Evolutionary conservation across 2,113 vertebrate species (phyloP).

Genomic region (Gasterosteus aculeatus): DNA sequence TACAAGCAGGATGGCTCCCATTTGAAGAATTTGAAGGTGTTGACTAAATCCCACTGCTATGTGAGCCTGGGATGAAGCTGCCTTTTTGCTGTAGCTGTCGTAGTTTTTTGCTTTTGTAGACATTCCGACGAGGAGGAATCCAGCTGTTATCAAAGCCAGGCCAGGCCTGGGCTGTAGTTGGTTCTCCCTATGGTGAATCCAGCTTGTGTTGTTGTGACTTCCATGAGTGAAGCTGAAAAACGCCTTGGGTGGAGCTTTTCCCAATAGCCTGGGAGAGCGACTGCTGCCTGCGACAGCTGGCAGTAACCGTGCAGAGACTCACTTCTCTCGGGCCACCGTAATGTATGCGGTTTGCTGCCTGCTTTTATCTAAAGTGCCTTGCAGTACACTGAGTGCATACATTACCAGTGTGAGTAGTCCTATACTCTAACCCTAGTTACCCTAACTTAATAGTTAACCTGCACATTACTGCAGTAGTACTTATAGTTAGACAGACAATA

Average conservation of each 20-base stretch:
- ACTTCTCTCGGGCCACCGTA: constrained; percentile 47
- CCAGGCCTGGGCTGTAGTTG: constrained; percentile 19
- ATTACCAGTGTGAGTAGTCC: constrained; percentile 24
- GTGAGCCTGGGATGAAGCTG: background rate
- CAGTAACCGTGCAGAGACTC: constrained; percentile 42
- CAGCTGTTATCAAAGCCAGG: constrained; percentile 27
- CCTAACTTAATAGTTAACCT: too few relatives aligned
- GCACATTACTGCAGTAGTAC: background rate
- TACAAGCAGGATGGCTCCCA: background rate
- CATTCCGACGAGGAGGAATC: background rate
- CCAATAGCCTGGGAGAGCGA: constrained; percentile 48
- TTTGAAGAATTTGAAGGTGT: background rate
- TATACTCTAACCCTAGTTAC: too few relatives aligned
- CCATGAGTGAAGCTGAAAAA: constrained; percentile 33
- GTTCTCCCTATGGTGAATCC: constrained; percentile 36
- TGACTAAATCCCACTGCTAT: constrained; percentile 22
- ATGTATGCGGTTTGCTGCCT: constrained; percentile 60
- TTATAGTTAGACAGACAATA: background rate
- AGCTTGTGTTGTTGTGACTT: constrained; percentile 40
- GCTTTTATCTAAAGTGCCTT: constrained; percentile 65
- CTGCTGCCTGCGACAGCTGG: constrained; percentile 60
- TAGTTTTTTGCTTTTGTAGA: background rate
- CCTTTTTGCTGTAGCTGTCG: background rate
- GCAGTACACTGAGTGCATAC: constrained; percentile 22
- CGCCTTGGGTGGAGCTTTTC: constrained; percentile 46